Conservation (phyloP, 2,888 invertebrate species). For the Theodoxus fluviatilis region DNA sequence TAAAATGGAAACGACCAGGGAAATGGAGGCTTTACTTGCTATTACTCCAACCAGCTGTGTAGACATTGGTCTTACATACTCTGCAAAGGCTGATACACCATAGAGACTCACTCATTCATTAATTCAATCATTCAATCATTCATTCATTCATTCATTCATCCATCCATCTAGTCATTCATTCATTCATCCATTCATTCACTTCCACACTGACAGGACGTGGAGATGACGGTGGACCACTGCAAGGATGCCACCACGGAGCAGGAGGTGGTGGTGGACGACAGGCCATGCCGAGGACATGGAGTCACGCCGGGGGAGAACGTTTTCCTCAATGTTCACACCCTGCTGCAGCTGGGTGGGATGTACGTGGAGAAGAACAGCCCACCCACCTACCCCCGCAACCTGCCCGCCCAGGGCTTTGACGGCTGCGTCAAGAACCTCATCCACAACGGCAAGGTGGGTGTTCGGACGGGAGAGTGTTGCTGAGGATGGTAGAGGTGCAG, state of each 20-base stretch:
- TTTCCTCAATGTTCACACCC: slow-evolving; percentile 93
- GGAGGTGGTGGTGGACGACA: slow-evolving; percentile 81
- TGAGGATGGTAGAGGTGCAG: no score
- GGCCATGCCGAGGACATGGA: slow-evolving; percentile 88
- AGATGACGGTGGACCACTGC: slow-evolving; percentile 92
- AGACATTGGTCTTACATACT: no score
- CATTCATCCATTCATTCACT: no score
- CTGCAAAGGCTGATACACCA: slow-evolving; percentile 1
- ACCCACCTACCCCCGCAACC: slow-evolving; percentile 31
- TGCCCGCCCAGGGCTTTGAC: slow-evolving; percentile 78
- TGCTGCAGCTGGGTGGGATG: slow-evolving; percentile 88
- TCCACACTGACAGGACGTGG: slow-evolving; percentile 72
- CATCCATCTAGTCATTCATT: no score
- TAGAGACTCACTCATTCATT: no score
- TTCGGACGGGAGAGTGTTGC: background rate
- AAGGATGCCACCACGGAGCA: slow-evolving; percentile 86
- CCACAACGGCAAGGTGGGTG: slow-evolving; percentile 80
- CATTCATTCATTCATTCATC: no score
- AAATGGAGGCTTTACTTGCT: no score
- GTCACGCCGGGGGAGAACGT: slow-evolving; percentile 93
- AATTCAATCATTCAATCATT: no score
- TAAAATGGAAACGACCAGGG: no score
- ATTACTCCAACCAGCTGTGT: background rate
- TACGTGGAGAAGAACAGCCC: slow-evolving; percentile 31
- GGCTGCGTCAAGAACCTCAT: slow-evolving; percentile 95